These are phyloP conservation scores for Rhinophrynus dorsalis DNA, from an alignment of 2,797 vertebrate species.

Conservation along the genomic window DNA sequence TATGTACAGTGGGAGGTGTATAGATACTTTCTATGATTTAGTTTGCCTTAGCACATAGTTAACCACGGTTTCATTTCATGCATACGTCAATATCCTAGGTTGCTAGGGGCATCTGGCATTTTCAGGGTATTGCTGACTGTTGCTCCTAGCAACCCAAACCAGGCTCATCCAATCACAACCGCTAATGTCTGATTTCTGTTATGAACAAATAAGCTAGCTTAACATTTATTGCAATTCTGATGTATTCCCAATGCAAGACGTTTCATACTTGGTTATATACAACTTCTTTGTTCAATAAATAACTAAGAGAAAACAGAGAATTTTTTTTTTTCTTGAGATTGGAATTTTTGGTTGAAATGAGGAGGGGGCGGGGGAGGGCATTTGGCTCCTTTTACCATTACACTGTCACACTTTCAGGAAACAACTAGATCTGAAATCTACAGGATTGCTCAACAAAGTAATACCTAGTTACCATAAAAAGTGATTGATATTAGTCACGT, in stretches of 20 bases:
- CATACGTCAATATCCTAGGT: constrained; percentile 1
- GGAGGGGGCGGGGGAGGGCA: too few relatives aligned
- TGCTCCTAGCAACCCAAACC: constrained; percentile 18
- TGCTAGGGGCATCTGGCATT: constrained; percentile 1
- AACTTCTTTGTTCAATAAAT: too few relatives aligned
- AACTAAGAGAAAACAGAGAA: too few relatives aligned
- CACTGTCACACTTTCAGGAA: too few relatives aligned
- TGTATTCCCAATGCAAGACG: not conserved
- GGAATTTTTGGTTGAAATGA: too few relatives aligned
- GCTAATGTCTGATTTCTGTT: not conserved
- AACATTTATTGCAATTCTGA: not conserved
- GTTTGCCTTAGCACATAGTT: not conserved
- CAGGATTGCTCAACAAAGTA: too few relatives aligned
- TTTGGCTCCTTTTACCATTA: too few relatives aligned
- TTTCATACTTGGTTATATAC: too few relatives aligned
- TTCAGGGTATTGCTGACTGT: constrained; percentile 6
- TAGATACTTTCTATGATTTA: not conserved
- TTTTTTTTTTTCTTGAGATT: too few relatives aligned
- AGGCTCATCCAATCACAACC: constrained; percentile 8
- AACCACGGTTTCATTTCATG: not conserved
- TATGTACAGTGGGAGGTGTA: not conserved
- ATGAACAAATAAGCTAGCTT: not conserved
- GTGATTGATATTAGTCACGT: too few relatives aligned
- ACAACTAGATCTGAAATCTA: too few relatives aligned
- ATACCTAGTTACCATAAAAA: too few relatives aligned